Percentiles rank a stretch among this genome's conserved stretches.
Conservation (phyloP, 2,113 vertebrate species). For the Barbus barbus region DNA sequence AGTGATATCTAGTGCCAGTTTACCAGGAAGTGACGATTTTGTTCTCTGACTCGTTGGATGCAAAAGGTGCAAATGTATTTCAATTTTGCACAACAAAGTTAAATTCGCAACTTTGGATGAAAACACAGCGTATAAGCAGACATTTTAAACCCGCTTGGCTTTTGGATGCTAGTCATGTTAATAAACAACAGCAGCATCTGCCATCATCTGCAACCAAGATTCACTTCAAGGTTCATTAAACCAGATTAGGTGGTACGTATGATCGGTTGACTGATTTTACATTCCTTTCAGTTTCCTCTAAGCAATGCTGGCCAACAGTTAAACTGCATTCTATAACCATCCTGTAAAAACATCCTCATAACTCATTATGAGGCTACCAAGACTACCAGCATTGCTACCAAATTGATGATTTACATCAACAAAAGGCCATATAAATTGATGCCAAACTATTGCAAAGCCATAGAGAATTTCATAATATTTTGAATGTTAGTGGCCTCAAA, state of each 20-base stretch:
- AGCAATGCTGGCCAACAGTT: neutral
- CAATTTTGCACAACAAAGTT: too few species aligned
- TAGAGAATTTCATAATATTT: neutral
- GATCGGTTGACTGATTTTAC: neutral
- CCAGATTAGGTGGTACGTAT: neutral
- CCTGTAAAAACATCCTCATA: neutral
- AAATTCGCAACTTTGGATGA: too few species aligned
- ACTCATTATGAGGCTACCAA: too few species aligned
- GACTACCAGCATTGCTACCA: neutral
- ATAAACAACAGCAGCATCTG: neutral
- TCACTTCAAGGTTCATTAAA: slow-evolving; percentile 6
- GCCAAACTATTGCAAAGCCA: neutral
- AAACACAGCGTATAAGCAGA: too few species aligned
- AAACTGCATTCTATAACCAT: neutral
- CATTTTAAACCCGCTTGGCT: neutral
- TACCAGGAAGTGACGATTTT: too few species aligned
- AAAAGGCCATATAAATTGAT: neutral
- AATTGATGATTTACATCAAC: neutral
- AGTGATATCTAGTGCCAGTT: too few species aligned
- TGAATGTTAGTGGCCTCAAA: neutral
- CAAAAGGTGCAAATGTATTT: too few species aligned
- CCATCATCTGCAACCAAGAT: neutral
- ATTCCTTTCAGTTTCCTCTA: neutral
- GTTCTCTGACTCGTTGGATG: too few species aligned
- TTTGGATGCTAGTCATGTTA: neutral